Percentiles rank a stretch among this genome's conserved stretches.
Evolutionary conservation across 2,888 invertebrate genomes (phyloP).

Genomic region (Monochamus alternatus): DNA sequence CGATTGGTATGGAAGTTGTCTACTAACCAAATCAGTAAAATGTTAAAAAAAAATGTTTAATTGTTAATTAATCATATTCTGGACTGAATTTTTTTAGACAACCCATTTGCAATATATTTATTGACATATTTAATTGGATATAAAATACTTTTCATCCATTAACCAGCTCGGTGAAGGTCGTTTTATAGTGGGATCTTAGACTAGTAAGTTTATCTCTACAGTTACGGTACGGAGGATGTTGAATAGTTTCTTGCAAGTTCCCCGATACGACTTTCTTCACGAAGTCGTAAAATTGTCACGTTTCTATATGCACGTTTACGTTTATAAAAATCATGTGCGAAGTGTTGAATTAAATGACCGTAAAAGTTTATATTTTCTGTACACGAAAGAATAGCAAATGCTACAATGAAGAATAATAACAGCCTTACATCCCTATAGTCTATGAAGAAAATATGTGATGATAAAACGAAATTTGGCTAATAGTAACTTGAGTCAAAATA

Average conservation of each 20-base stretch:
- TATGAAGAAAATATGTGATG: not conserved
- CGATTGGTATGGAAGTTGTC: too few species aligned
- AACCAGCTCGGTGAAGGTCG: too few species aligned
- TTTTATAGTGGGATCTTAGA: too few species aligned
- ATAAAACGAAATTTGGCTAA: too few species aligned
- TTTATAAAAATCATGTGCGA: not conserved
- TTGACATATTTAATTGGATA: too few species aligned
- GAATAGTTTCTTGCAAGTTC: not conserved
- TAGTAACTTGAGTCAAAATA: too few species aligned
- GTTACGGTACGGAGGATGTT: slow-evolving; percentile 5
- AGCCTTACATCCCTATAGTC: not conserved
- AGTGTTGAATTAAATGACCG: not conserved
- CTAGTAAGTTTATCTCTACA: slow-evolving; percentile 18
- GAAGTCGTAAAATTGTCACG: not conserved
- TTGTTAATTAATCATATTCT: too few species aligned
- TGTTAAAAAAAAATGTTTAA: too few species aligned
- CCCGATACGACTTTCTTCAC: not conserved
- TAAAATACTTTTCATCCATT: too few species aligned
- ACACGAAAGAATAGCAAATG: not conserved
- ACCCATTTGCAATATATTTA: too few species aligned
- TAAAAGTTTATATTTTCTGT: not conserved
- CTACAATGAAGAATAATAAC: not conserved
- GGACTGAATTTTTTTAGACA: too few species aligned
- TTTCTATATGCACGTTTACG: not conserved
- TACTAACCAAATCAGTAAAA: too few species aligned